phyloP scores from a whole-genome alignment of 2,888 invertebrate genomes.

The Drosophila kanekoi region DNA sequence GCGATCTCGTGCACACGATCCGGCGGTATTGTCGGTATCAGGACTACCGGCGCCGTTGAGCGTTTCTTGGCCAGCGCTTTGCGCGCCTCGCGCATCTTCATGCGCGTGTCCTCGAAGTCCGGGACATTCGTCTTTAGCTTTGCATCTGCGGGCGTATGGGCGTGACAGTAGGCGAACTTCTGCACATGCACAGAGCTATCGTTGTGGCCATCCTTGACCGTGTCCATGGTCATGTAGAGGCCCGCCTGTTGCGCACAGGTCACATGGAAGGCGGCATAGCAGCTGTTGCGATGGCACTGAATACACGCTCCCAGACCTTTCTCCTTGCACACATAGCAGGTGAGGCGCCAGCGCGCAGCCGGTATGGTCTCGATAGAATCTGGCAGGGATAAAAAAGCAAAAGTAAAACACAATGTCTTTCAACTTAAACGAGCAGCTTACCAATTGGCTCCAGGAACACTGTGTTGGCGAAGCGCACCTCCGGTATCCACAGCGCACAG shows the following conservation, averaged over 20 bases:
- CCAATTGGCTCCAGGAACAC: slow-evolving; percentile 98
- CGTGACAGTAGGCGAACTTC: slow-evolving; percentile 98
- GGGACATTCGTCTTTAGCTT: slow-evolving; percentile 85
- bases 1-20: slow-evolving; percentile 95
- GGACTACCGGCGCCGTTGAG: slow-evolving; percentile 94
- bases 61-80: slow-evolving; percentile 95
- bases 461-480: slow-evolving; percentile 98
- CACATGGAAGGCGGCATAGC: slow-evolving; percentile 99
- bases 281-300: slow-evolving; percentile 98
- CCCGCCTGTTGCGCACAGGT: slow-evolving; percentile 98
- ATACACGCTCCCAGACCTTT: slow-evolving; percentile 97
- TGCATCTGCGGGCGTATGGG: slow-evolving; percentile 89
- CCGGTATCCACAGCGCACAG: slow-evolving; percentile 99
- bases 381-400: slow-evolving; percentile 54
- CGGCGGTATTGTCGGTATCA: slow-evolving; percentile 96
- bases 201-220: slow-evolving; percentile 88
- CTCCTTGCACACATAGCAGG: slow-evolving; percentile 98
- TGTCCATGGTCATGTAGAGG: slow-evolving; percentile 98
- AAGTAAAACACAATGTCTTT: background rate
- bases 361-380: slow-evolving; percentile 99
- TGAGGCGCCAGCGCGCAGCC: slow-evolving; percentile 97
- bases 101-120: slow-evolving; percentile 88
- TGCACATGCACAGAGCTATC: slow-evolving; percentile 93
- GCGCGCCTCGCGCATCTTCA: slow-evolving; percentile 94
- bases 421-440: slow-evolving; percentile 75